These are phyloP conservation scores for Pachycephus smyrnensis DNA, from an alignment of 2,888 invertebrate genomes.

Conservation along the genomic window DNA sequence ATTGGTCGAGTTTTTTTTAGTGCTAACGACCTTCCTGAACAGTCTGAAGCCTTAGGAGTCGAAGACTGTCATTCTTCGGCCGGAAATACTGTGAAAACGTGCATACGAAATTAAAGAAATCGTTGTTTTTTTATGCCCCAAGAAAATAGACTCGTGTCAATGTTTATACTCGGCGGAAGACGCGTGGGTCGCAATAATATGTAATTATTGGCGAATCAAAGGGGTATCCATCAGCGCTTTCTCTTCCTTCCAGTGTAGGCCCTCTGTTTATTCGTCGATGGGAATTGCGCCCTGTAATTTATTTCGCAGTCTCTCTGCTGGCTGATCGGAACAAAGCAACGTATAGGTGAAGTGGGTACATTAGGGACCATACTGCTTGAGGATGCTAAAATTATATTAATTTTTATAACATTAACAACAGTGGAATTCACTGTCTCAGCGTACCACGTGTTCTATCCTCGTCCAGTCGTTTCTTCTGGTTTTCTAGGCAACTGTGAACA, in stretches of 20 bases:
- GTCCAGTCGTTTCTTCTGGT: conserved; percentile 4
- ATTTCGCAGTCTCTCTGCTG: conserved; percentile 42
- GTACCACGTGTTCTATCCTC: neutral
- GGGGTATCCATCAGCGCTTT: conserved; percentile 30
- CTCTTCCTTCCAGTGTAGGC: conserved; percentile 30
- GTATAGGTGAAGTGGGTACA: conserved; percentile 40
- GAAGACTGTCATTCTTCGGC: neutral
- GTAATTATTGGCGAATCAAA: neutral
- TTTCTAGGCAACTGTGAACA: conserved; percentile 35
- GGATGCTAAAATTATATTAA: conserved; percentile 1
- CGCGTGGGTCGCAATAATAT: too few species aligned
- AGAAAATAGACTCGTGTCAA: neutral
- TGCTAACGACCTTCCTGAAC: neutral
- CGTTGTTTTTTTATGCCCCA: neutral
- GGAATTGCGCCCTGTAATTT: conserved; percentile 41
- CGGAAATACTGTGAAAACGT: neutral
- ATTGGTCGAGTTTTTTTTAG: neutral
- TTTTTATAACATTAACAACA: neutral
- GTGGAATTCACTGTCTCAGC: neutral
- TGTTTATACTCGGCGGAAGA: neutral
- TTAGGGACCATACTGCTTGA: conserved; percentile 4
- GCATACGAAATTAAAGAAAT: neutral
- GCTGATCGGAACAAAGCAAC: conserved; percentile 40
- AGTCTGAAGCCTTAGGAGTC: neutral
- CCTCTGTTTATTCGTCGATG: conserved; percentile 28